Evolutionary conservation across 2,113 vertebrate species (phyloP).

Genomic region (Benthochromis sp.): DNA sequence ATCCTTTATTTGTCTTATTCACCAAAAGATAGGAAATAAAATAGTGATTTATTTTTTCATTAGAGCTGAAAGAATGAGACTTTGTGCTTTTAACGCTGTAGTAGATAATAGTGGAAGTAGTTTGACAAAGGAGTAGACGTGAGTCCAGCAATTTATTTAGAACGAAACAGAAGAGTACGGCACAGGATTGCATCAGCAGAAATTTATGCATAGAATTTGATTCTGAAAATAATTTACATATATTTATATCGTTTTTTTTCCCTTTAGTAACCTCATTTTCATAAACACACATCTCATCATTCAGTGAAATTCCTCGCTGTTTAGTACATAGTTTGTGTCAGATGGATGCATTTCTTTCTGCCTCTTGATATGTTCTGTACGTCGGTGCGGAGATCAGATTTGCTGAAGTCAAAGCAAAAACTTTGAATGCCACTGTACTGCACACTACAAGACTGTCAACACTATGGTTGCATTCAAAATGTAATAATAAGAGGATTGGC

Average conservation of each 20-base stretch:
- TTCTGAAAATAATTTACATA: conserved; percentile 61
- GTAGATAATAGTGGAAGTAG: neutral
- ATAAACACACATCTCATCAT: conserved; percentile 11
- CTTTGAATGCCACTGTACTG: conserved; percentile 15
- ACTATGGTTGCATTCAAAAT: conserved; percentile 55
- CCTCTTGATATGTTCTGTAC: conserved; percentile 32
- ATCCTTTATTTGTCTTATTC: neutral
- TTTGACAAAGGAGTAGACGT: neutral
- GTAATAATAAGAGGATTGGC: neutral
- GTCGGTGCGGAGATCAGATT: neutral
- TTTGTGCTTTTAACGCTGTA: neutral
- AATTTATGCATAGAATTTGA: conserved; percentile 70
- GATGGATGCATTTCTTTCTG: neutral
- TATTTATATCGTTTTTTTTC: neutral
- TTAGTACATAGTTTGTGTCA: neutral
- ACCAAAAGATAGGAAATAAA: neutral
- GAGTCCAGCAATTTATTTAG: conserved; percentile 64
- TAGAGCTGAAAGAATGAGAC: neutral
- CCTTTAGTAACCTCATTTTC: conserved; percentile 20
- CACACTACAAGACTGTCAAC: conserved; percentile 62
- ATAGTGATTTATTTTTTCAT: neutral
- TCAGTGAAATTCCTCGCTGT: conserved; percentile 8
- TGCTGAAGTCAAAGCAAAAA: conserved; percentile 27
- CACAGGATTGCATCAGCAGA: conserved; percentile 65
- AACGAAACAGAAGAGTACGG: conserved; percentile 48